A percentile compares a stretch with the other conserved stretches of the same genome.
Evolutionary conservation across 1,140 invertebrate genomes (phyloP).

Genomic region (Pantala flavescens): DNA sequence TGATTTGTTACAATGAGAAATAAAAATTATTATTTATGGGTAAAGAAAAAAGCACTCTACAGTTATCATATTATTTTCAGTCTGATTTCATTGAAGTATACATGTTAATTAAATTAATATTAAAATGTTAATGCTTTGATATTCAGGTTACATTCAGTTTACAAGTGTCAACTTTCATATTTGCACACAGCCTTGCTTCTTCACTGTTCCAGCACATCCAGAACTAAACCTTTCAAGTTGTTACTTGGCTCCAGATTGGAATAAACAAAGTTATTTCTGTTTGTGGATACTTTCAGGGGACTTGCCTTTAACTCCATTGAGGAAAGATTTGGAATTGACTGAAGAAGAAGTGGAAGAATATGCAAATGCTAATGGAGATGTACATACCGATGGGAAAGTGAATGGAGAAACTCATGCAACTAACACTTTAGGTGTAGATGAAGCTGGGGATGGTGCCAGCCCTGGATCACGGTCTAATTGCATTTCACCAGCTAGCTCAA

Average conservation of each 20-base stretch:
- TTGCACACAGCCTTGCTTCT: not conserved
- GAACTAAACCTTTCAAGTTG: not conserved
- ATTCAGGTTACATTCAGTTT: too few species aligned
- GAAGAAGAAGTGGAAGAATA: not conserved
- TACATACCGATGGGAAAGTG: not conserved
- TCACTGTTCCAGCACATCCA: conserved; percentile 3
- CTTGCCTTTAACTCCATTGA: not conserved
- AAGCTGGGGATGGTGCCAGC: conserved; percentile 28
- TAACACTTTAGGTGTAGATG: conserved; percentile 23
- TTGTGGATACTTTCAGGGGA: not conserved
- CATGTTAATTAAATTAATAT: too few species aligned
- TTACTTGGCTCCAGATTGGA: not conserved
- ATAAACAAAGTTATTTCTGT: not conserved
- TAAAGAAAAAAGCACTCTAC: too few species aligned
- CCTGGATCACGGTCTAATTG: conserved; percentile 46
- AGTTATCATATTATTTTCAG: too few species aligned
- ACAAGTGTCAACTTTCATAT: not conserved
- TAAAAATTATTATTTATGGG: too few species aligned
- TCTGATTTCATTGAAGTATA: too few species aligned
- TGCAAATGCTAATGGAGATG: not conserved
- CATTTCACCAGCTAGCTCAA: conserved; percentile 68
- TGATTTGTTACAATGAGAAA: too few species aligned
- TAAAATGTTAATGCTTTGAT: too few species aligned
- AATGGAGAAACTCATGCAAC: not conserved
- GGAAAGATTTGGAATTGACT: not conserved